Evolutionary conservation across 2,113 vertebrate genomes (phyloP).

Genomic region (Syrmaticus mikado): DNA sequence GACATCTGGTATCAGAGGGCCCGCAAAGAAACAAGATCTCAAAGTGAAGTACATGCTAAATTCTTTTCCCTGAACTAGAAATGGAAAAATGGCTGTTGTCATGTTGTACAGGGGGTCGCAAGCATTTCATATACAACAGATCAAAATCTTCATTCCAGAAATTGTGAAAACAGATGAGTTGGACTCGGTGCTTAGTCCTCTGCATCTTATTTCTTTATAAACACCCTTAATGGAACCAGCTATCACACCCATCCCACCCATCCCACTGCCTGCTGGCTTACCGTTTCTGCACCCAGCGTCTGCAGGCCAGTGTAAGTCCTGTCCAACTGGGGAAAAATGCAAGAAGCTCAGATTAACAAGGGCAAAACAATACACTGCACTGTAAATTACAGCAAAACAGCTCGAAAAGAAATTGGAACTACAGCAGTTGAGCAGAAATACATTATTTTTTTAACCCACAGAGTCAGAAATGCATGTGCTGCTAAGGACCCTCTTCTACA

Average conservation of each 20-base stretch:
- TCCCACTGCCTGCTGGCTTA: constrained; percentile 53
- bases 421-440: neutral
- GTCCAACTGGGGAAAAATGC: constrained; percentile 85
- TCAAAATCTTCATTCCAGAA: neutral
- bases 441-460: neutral
- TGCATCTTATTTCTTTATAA: neutral
- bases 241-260: neutral
- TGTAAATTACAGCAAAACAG: neutral
- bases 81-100: neutral
- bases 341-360: neutral
- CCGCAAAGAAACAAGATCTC: neutral
- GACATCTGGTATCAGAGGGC: neutral
- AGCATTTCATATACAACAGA: neutral
- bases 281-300: constrained; percentile 97
- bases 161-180: neutral
- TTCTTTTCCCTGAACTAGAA: neutral
- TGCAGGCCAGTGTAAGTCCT: constrained; percentile 98
- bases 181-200: neutral
- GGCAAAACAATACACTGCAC: neutral
- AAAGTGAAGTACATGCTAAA: neutral
- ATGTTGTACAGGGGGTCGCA: neutral
- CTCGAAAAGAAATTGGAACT: neutral
- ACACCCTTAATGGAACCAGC: neutral
- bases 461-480: neutral
- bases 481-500: neutral